Evolutionary conservation across 2,797 vertebrate species (phyloP).

Genomic region (Luscinia luscinia): DNA sequence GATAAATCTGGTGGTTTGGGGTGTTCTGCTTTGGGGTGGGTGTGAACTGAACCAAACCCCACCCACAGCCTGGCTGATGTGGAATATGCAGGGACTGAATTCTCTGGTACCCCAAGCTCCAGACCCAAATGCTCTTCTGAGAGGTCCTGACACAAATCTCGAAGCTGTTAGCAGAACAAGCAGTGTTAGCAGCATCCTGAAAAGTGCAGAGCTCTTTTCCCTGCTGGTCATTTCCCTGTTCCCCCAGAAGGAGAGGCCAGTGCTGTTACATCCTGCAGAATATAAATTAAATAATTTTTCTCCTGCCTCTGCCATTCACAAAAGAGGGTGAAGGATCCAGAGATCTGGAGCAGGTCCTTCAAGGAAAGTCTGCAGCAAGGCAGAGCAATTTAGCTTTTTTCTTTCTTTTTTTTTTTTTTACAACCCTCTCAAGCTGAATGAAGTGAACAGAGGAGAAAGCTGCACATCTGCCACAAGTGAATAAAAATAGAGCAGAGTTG

Average conservation of each 20-base stretch:
- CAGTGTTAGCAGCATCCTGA: not conserved
- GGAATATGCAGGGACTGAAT: not conserved
- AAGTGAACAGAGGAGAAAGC: not conserved
- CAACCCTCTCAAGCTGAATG: not conserved
- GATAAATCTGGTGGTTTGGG: not conserved
- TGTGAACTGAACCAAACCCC: not conserved
- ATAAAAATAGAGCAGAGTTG: not conserved
- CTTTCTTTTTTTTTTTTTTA: not conserved
- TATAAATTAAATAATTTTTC: not conserved
- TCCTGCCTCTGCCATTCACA: not conserved
- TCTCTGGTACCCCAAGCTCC: not conserved
- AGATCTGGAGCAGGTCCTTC: not conserved
- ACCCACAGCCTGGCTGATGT: not conserved
- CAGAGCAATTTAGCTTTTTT: not conserved
- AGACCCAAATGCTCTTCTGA: not conserved
- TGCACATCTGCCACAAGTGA: not conserved
- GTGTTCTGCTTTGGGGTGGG: not conserved
- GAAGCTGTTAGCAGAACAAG: not conserved
- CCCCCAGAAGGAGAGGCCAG: not conserved
- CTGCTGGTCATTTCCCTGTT: not conserved
- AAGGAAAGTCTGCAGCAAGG: not conserved
- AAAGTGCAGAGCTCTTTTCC: not conserved
- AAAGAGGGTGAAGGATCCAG: not conserved
- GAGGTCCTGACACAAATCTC: not conserved
- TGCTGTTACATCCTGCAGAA: not conserved